phyloP scores from a whole-genome alignment of 2,797 vertebrate genomes.

The Neosalanx taihuensis region DNA sequence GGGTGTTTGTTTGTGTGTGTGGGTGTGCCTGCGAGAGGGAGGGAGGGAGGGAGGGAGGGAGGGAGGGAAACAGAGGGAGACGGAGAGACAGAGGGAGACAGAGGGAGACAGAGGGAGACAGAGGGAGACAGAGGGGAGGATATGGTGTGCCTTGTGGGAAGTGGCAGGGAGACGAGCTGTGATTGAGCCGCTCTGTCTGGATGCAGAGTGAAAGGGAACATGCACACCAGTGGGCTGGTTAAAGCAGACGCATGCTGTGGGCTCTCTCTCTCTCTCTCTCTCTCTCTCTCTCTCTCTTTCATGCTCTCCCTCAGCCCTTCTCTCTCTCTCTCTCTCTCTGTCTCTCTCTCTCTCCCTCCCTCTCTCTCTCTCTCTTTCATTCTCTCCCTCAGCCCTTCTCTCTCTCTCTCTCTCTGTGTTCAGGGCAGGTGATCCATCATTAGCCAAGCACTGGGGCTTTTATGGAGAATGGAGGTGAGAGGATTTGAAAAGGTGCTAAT shows the following conservation, averaged over 20 bases:
- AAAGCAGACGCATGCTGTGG: background rate
- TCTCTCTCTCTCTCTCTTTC: too few species aligned
- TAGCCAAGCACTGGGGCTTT: background rate
- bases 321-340: background rate
- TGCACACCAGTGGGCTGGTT: background rate
- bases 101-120: background rate
- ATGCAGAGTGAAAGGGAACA: background rate
- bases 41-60: background rate
- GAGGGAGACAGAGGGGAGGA: background rate
- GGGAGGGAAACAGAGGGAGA: background rate
- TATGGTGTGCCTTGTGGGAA: background rate
- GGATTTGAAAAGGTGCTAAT: conserved; percentile 9
- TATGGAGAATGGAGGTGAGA: conserved; percentile 12
- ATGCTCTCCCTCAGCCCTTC: background rate
- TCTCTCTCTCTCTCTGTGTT: background rate
- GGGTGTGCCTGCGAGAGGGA: background rate
- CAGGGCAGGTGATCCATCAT: conserved; percentile 14
- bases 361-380: background rate
- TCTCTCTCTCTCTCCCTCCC: background rate
- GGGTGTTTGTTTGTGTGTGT: background rate
- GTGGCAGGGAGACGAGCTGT: background rate
- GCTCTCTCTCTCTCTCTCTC: background rate
- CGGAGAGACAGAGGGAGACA: too few species aligned
- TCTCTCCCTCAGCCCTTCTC: background rate
- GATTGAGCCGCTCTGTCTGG: background rate